Conservation (phyloP, 2,888 invertebrate species). For the Physocephala rufipes region DNA sequence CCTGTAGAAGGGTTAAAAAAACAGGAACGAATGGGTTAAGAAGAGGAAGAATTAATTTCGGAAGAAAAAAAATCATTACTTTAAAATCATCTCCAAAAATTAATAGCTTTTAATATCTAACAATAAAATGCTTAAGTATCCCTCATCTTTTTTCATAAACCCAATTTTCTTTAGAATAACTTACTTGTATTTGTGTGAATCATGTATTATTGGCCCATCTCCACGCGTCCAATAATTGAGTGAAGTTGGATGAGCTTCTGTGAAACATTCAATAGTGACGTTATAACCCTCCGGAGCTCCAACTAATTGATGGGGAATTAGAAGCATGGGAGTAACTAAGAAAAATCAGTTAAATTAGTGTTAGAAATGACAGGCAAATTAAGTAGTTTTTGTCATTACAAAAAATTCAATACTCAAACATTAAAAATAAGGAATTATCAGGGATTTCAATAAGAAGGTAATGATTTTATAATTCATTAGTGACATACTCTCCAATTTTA, state of each 20-base stretch:
- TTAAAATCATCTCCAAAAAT: neutral
- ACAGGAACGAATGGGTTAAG: neutral
- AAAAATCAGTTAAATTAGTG: neutral
- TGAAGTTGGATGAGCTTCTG: constrained; percentile 92
- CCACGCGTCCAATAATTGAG: constrained; percentile 90
- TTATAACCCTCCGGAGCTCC: constrained; percentile 85
- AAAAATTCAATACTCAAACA: too few relatives aligned
- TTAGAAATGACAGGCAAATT: neutral
- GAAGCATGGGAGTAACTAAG: constrained; percentile 88
- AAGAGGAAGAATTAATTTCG: constrained; percentile 4
- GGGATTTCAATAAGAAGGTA: too few relatives aligned
- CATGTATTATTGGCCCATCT: constrained; percentile 89
- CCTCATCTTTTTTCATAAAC: neutral
- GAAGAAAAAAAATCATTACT: constrained; percentile 2
- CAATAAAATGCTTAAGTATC: neutral
- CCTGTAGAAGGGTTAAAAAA: too few relatives aligned
- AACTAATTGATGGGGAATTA: constrained; percentile 90
- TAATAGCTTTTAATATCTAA: neutral
- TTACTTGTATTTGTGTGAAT: constrained; percentile 81
- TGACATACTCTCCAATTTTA: too few relatives aligned
- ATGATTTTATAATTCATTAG: too few relatives aligned
- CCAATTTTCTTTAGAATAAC: constrained; percentile 38
- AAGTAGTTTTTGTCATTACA: too few relatives aligned
- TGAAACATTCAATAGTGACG: constrained; percentile 87
- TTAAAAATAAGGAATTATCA: too few relatives aligned